These are phyloP conservation scores for Xenopus laevis DNA, from an alignment of 2,113 vertebrate genomes.

Conservation along the genomic window DNA sequence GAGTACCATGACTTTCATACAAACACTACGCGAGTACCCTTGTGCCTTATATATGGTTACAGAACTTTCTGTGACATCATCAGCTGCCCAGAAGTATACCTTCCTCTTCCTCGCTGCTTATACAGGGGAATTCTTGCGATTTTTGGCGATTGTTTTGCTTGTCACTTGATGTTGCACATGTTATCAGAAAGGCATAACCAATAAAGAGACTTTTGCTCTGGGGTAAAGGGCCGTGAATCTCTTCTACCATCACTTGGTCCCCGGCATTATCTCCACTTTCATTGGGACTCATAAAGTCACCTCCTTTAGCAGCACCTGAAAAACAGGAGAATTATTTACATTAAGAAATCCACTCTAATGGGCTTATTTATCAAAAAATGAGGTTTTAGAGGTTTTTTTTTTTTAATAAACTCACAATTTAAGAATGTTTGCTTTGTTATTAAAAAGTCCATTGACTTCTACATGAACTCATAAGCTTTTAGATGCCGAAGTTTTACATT, in stretches of 20 bases:
- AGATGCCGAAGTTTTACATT: too few species aligned
- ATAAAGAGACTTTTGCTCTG: slow-evolving; percentile 84
- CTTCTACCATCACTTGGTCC: slow-evolving; percentile 57
- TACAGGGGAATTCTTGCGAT: slow-evolving; percentile 55
- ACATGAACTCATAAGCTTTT: too few species aligned
- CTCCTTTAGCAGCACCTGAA: slow-evolving; percentile 55
- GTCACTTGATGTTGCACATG: slow-evolving; percentile 80
- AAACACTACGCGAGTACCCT: too few species aligned
- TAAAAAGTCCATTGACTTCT: too few species aligned
- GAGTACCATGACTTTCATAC: too few species aligned
- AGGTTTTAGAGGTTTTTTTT: too few species aligned
- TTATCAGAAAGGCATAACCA: slow-evolving; percentile 93
- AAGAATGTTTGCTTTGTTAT: too few species aligned
- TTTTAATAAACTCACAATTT: too few species aligned
- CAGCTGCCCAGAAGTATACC: slow-evolving; percentile 61
- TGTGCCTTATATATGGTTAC: too few species aligned
- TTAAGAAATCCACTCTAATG: too few species aligned
- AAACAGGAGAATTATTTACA: neutral
- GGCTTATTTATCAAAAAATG: too few species aligned
- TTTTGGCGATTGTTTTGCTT: slow-evolving; percentile 66
- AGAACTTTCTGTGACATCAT: neutral
- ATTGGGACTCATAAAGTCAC: slow-evolving; percentile 65
- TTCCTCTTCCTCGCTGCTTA: slow-evolving; percentile 79
- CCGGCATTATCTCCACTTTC: slow-evolving; percentile 67
- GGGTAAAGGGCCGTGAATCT: slow-evolving; percentile 80